These are phyloP conservation scores for Mactra quadrangularis DNA, from an alignment of 1,140 invertebrate species.

Conservation along the genomic window DNA sequence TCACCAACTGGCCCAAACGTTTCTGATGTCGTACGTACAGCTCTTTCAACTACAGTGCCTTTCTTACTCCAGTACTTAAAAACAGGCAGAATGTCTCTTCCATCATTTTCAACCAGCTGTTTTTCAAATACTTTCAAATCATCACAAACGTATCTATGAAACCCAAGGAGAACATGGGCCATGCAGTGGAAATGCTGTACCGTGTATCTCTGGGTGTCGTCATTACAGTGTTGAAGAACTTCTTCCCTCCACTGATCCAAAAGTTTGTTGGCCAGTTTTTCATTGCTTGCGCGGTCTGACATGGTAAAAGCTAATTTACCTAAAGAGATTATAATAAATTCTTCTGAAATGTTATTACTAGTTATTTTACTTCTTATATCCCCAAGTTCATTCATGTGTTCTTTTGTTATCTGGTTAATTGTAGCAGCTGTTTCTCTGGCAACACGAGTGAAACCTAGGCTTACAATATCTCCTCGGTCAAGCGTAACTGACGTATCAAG, in stretches of 20 bases:
- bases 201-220: not conserved
- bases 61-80: conserved; percentile 41
- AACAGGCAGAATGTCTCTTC: not conserved
- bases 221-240: not conserved
- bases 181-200: too few species aligned
- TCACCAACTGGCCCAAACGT: conserved; percentile 33
- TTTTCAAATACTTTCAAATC: conserved; percentile 17
- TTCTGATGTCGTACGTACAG: conserved; percentile 17
- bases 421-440: conserved; percentile 4
- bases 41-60: conserved; percentile 14
- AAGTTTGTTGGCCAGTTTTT: conserved; percentile 2
- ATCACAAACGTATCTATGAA: conserved; percentile 4
- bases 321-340: not conserved
- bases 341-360: not conserved
- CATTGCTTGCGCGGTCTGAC: conserved; percentile 18
- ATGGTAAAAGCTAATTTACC: conserved; percentile 4
- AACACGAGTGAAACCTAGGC: conserved; percentile 26
- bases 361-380: not conserved
- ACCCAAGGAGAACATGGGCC: conserved; percentile 24
- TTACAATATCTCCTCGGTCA: not conserved
- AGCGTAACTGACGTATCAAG: conserved; percentile 20
- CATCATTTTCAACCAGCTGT: not conserved
- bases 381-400: not conserved
- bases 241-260: conserved; percentile 6
- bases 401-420: conserved; percentile 7